Evolutionary conservation across 2,113 vertebrate genomes (phyloP), one percentile per base, ranked within the genome.

Genomic region (Polypterus bichir): DNA sequence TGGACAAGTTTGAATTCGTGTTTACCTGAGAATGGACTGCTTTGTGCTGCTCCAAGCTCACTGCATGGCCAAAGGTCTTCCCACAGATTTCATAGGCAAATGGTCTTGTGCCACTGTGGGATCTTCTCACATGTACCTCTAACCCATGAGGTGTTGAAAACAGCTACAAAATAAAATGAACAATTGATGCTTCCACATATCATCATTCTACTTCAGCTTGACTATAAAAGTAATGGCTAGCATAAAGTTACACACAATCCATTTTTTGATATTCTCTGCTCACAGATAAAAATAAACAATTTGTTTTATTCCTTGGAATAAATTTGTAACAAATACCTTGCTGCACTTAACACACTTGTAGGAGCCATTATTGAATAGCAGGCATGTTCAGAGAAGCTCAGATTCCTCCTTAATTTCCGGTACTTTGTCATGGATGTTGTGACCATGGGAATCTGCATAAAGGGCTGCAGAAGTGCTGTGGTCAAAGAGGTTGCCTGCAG

Each of bases 21-120:
- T 27, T 73, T 73, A 98, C 96, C 92, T 99, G 96, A 0, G 95
- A 97, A 71, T 99, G 96, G 66, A 99, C 94, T 0, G 93, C 90
- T 78, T 94, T 97, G 78, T 99, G 96, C 62, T 99, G 96, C 75
- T 98, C 95, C 82, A 99, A 82, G 70, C 96, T 99, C 62, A 98
- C 96, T 8, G 91, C 92, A 62, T 99, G 96, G 52, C 96, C 96
- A 9, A 99, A 99, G 4, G 96, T 99, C 83, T 99, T 98, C 65
- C 91, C 93, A 76, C 94, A 99, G 64, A 94, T 89, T 63, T 97
- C 92, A 62, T 94, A 99, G 47, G 91, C 96, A 46, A 92, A 99
- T 11, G 96, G 96, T 68, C 96, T 79, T 0, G 91, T 97, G 64
- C 96, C 96, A 45, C 94, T 98, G 81, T 99, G 96, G 11, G 95